A percentile compares a stretch with the other conserved stretches of the same genome.
Conservation (phyloP, 2,113 vertebrate species). For the Burhinus oedicnemus region DNA sequence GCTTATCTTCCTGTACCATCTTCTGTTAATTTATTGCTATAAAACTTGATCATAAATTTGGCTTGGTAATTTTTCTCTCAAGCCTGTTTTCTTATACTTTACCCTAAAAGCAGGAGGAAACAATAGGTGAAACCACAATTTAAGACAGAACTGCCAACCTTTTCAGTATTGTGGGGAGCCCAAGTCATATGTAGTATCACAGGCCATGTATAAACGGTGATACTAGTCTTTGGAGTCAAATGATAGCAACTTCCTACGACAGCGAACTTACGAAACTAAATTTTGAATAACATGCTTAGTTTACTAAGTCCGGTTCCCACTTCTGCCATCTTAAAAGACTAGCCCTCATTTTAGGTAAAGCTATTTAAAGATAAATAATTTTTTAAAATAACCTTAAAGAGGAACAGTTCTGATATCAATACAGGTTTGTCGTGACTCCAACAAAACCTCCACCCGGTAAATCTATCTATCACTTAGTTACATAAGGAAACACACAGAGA, state of each 20-base stretch:
- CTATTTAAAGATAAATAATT: neutral
- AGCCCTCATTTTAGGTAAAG: neutral
- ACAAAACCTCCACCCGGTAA: neutral
- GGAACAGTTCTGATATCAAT: neutral
- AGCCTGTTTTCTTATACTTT: neutral
- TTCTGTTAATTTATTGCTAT: neutral
- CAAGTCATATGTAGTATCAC: neutral
- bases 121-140: neutral
- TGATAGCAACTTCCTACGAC: neutral
- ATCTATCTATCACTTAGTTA: neutral
- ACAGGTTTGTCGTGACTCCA: neutral
- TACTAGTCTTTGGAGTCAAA: neutral
- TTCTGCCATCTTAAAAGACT: neutral
- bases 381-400: neutral
- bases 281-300: neutral
- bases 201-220: neutral
- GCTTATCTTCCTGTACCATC: neutral
- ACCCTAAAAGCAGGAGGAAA: neutral
- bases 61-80: neutral
- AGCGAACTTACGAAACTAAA: neutral
- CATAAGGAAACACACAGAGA: neutral
- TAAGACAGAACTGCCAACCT: neutral
- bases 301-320: neutral
- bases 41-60: neutral
- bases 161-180: neutral